Evolutionary conservation across 53 echinoderm and acorn worm genomes (phyloP), one percentile per base, ranked within the genome.

Genomic region (Holothuria scabra): DNA sequence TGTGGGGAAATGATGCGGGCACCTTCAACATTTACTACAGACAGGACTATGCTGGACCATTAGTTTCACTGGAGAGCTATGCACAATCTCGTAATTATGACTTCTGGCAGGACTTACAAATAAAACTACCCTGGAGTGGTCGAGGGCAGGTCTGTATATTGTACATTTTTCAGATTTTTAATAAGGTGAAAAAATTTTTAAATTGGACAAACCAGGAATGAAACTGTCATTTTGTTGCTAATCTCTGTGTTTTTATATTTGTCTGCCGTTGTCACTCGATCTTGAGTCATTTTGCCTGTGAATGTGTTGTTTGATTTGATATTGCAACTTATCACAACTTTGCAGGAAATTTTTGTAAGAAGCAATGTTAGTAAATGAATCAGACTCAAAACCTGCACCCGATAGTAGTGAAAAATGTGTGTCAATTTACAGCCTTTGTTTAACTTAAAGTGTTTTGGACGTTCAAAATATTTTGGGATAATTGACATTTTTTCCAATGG

Each of bases 1-100:
- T 76, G 76, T 76, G 76, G 76, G 88, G 88, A 2, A 72, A 71
- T 26, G 84, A 88, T 19, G 78, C 82, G 5, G 88, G 84, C 0
- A 34, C 76, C 5, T 78, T 88, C 12, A 84, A 83, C 9, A 26
- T 84, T 56, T 88, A 88, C 65, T 82, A 84, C 66, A 48, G 88
- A 2, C n/a, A 37, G 20, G 76, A 84, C 3, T 66, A 76, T 4
- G 88, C 84, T 33, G 88, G 88, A 4, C 84, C 84, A 19, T 33
- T 88, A 7, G 31, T 31, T 13, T 20, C 8, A 10, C n/a, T 88
- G 9, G 3, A 31, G 12, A 30, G 78, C 1, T 56, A 55, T 55
- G 55, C 30, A 26, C 55, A 56, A 28, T 20, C 21, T 30, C 38
- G 76, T 18, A 76, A 76, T 20, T 76, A 76, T 18, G 76, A 76